Percentiles rank a stretch among this genome's conserved stretches.
These are phyloP conservation scores for Aplochiton taeniatus DNA, from an alignment of 2,797 vertebrate species.

Conservation along the genomic window DNA sequence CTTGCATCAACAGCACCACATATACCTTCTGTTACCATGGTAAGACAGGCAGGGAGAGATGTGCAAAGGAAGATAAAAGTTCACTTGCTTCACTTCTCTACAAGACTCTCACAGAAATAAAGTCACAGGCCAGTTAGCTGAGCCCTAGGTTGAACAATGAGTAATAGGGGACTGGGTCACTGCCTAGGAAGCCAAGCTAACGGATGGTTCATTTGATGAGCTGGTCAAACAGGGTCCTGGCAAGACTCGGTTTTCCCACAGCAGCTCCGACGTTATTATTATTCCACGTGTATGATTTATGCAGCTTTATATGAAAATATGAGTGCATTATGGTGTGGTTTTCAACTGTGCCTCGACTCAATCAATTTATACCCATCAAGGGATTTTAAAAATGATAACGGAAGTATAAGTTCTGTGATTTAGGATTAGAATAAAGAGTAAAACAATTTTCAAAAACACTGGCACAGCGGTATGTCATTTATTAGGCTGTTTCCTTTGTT, in stretches of 20 bases:
- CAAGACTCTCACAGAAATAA: not conserved
- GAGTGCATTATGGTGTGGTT: conserved; percentile 17
- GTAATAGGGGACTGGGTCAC: too few relatives aligned
- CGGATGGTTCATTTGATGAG: not conserved
- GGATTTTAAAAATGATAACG: conserved; percentile 21
- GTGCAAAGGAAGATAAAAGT: not conserved
- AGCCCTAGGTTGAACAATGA: not conserved
- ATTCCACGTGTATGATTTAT: conserved; percentile 36
- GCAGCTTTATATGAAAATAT: conserved; percentile 31
- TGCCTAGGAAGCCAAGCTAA: not conserved
- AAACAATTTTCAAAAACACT: too few relatives aligned
- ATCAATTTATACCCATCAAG: not conserved
- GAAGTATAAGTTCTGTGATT: conserved; percentile 10
- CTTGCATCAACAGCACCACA: conserved; percentile 7
- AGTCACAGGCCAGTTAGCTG: conserved; percentile 4
- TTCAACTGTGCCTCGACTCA: not conserved
- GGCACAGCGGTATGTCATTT: too few relatives aligned
- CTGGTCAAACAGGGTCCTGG: conserved; percentile 22
- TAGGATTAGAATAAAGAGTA: not conserved
- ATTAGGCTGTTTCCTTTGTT: not conserved
- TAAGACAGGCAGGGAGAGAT: not conserved
- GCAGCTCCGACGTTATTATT: conserved; percentile 14
- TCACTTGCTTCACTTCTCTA: not conserved
- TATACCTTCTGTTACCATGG: conserved; percentile 9
- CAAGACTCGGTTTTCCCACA: not conserved